Percentiles rank a stretch among this genome's conserved stretches.
Conservation (phyloP, 2,888 invertebrate genomes). For the Anticlea derivata region DNA sequence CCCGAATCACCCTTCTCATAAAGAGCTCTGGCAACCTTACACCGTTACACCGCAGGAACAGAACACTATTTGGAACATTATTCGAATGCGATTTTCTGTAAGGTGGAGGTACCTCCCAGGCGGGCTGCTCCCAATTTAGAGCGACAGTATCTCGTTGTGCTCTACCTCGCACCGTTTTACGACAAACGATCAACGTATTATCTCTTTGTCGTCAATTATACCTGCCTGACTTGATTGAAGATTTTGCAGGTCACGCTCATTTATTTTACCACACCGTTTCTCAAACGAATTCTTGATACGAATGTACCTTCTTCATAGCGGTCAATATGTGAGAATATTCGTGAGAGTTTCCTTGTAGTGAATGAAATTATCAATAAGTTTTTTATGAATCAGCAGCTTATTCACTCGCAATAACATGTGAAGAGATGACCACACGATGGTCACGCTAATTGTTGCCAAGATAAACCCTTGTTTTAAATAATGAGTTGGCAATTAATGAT, state of each 20-base stretch:
- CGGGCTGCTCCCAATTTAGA: too few species aligned
- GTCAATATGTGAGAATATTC: conserved; percentile 4
- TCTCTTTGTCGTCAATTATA: conserved; percentile 9
- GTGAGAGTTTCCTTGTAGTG: conserved; percentile 12
- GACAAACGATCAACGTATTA: conserved; percentile 23
- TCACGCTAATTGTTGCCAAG: conserved; percentile 13
- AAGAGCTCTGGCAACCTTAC: too few species aligned
- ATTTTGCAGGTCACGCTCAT: not conserved
- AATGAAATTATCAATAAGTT: conserved; percentile 10
- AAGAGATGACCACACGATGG: conserved; percentile 6
- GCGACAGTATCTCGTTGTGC: too few species aligned
- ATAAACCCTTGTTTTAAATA: not conserved
- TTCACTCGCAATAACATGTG: conserved; percentile 10
- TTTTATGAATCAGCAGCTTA: conserved; percentile 18
- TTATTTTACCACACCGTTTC: not conserved
- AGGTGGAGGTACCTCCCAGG: too few species aligned
- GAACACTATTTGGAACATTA: too few species aligned
- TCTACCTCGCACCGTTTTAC: conserved; percentile 31
- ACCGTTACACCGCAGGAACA: too few species aligned
- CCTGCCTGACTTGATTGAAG: not conserved
- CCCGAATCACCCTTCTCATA: too few species aligned
- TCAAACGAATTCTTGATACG: not conserved
- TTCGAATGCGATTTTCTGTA: too few species aligned
- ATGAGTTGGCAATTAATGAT: not conserved
- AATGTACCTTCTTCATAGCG: not conserved